Conservation (phyloP, 2,797 vertebrate genomes). For the Apogon hyalosoma region DNA sequence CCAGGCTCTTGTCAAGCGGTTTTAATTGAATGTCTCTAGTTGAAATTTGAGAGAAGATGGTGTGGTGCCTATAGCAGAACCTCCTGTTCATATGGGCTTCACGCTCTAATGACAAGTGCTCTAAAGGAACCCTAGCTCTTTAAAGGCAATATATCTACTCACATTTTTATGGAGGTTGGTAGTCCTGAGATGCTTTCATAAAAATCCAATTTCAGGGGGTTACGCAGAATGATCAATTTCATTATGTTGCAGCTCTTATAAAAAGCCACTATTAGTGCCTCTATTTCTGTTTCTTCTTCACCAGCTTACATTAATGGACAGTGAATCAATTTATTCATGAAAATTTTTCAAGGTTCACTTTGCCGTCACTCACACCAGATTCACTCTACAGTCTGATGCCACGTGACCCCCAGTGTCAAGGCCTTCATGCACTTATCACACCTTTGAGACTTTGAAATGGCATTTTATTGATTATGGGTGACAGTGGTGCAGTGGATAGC, state of each 20-base stretch:
- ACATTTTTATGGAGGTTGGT: constrained; percentile 27
- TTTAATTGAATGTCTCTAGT: constrained; percentile 63
- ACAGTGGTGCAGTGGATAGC: no score
- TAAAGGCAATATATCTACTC: constrained; percentile 27
- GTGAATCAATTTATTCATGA: constrained; percentile 48
- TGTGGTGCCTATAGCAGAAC: constrained; percentile 16
- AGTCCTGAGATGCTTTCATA: constrained; percentile 60
- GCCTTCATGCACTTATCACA: constrained; percentile 17
- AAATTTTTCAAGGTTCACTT: constrained; percentile 33
- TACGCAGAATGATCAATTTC: constrained; percentile 75
- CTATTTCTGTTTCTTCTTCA: constrained; percentile 55
- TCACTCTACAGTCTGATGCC: constrained; percentile 26
- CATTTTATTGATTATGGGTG: constrained; percentile 15
- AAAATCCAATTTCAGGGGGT: constrained; percentile 74
- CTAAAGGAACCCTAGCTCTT: constrained; percentile 22
- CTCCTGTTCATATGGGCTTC: constrained; percentile 24
- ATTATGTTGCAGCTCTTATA: constrained; percentile 64
- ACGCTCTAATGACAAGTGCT: constrained; percentile 34
- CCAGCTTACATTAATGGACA: constrained; percentile 41
- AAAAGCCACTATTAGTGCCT: constrained; percentile 52
- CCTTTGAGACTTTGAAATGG: constrained; percentile 33
- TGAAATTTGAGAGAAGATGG: constrained; percentile 37
- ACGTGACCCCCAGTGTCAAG: constrained; percentile 27
- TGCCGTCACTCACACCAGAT: background rate
- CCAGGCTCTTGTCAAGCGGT: constrained; percentile 61